Percentiles rank a stretch among this genome's conserved stretches.
phyloP scores from a whole-genome alignment of 2,888 invertebrate genomes.

The Sphaerophoria rueppellii region DNA sequence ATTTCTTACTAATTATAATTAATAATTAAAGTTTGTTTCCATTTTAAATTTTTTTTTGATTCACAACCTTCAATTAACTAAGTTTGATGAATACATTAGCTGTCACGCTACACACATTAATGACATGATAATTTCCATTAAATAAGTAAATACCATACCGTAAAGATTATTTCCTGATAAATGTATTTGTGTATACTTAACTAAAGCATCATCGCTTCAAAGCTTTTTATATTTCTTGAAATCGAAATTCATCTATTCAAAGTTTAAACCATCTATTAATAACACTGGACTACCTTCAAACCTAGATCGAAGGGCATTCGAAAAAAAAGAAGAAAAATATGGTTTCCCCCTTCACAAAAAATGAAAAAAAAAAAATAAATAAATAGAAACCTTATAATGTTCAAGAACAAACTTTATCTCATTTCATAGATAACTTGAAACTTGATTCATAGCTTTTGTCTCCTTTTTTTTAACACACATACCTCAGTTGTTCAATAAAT shows the following conservation, averaged over 20 bases:
- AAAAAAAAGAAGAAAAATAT: constrained; percentile 6
- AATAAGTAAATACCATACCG: too few relatives aligned
- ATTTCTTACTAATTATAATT: too few relatives aligned
- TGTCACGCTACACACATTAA: too few relatives aligned
- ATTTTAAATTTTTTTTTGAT: too few relatives aligned
- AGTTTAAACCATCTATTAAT: background rate
- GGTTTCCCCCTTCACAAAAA: constrained; percentile 8
- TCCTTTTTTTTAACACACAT: constrained; percentile 1
- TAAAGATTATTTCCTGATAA: too few relatives aligned
- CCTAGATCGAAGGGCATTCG: constrained; percentile 53
- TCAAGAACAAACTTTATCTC: constrained; percentile 50
- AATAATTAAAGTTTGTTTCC: too few relatives aligned
- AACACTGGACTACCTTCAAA: constrained; percentile 63
- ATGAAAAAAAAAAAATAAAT: too few relatives aligned
- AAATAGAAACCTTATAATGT: constrained; percentile 35
- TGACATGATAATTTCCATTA: too few relatives aligned
- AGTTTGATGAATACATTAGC: too few relatives aligned
- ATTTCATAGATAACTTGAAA: constrained; percentile 46
- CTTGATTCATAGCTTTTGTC: constrained; percentile 10
- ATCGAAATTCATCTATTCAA: background rate
- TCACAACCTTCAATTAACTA: too few relatives aligned
- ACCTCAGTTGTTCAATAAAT: too few relatives aligned
- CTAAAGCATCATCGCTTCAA: background rate
- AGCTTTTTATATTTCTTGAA: background rate
- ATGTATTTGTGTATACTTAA: background rate